phyloP scores from a whole-genome alignment of 2,888 invertebrate genomes.

The Polydrusus tereticollis region DNA sequence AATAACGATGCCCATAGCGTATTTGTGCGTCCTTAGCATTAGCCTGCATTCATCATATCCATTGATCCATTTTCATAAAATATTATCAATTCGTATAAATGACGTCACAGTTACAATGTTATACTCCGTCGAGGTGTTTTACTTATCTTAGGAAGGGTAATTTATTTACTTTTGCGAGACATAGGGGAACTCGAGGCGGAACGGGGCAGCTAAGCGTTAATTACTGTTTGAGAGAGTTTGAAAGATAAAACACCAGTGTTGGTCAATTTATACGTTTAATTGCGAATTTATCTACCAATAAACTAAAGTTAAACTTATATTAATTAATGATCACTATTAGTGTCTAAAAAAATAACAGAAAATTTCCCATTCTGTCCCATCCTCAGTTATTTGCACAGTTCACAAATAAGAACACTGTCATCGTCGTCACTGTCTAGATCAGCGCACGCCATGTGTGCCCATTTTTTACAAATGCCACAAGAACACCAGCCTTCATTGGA shows the following conservation, averaged over 20 bases:
- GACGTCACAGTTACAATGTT: too few relatives aligned
- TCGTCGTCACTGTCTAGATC: constrained; percentile 3
- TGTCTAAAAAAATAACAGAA: not conserved
- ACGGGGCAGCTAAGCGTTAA: not conserved
- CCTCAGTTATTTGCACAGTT: not conserved
- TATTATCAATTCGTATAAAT: too few relatives aligned
- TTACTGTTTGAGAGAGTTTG: not conserved
- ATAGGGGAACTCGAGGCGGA: not conserved
- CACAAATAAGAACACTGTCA: not conserved
- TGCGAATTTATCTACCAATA: not conserved
- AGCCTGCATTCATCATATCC: too few relatives aligned
- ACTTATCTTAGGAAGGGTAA: too few relatives aligned
- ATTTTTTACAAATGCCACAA: not conserved
- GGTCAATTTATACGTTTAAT: not conserved
- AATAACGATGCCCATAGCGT: too few relatives aligned
- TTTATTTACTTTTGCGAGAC: too few relatives aligned
- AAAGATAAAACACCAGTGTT: not conserved
- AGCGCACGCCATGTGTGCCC: not conserved
- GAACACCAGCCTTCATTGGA: not conserved
- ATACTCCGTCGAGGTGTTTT: too few relatives aligned
- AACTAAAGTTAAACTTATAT: not conserved
- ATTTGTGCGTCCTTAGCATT: too few relatives aligned
- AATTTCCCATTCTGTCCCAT: not conserved
- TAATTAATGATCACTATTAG: not conserved
- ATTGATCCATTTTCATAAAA: too few relatives aligned